Base-by-base conservation (phyloP, 2,888 invertebrate species). In the Microchrysa polita region DNA sequence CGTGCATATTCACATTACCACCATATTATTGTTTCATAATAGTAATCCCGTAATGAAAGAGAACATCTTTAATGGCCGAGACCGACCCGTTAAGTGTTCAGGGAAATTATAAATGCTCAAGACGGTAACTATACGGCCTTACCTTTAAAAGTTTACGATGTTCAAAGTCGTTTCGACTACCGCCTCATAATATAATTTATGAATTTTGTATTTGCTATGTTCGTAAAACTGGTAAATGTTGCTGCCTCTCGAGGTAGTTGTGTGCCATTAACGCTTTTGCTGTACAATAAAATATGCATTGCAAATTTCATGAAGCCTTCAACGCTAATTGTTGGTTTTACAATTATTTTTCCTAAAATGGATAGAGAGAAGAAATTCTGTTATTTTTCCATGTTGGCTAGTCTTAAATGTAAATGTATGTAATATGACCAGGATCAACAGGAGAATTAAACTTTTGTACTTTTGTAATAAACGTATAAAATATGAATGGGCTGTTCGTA, bases 31-130 rank as follows among this genome's bases (percentile, higher is more conserved):
- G 69, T 69, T 69, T 69, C 69, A 69, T 69, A 55, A 57, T 55
- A 55, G 57, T 69, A 69, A 69, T 69, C 69, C 27, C 69, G 27
- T 69, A 69, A 69, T 69, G 69, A 69, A 69, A 40, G 69, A 69
- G 69, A 69, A 69, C 69, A 69, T 69, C 69, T 57, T 69, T 69
- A 69, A 69, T 55, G 55, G 55, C 34, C 40, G 69, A 2, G 55
- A 40, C 34, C 40, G 69, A 2, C 27, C 27, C 55, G 44, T 57
- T 69, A 69, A 69, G 69, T 57, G 55, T 55, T 34, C 53, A 2
- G 5, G 42, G 23, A 34, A 57, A 69, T 69, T 55, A 69, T 34
- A 18, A 57, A 55, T 55, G 69, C 69, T 69, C 57, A 20, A 69
- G 55, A 22, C 57, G 55, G 55, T 44, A 69, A 69, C 55, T 69